Evolutionary conservation across 2,113 vertebrate genomes (phyloP), one percentile per base, ranked within the genome.

Genomic region (Oryzias javanicus): DNA sequence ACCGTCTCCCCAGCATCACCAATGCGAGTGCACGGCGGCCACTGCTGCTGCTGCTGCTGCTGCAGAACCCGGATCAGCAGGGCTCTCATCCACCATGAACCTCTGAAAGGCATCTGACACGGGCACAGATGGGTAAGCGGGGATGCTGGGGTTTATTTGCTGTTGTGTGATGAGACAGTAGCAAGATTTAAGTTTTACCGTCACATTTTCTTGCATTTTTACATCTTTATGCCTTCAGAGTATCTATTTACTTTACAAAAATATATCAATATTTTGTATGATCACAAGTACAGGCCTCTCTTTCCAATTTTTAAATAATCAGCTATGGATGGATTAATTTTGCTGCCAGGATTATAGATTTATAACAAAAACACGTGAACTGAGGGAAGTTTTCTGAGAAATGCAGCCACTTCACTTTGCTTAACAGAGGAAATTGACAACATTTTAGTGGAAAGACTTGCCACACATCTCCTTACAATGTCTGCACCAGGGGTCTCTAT

Each of bases 61-160:
- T 64, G 74, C 59, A 22, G 29, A 72, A 77, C 60, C 42, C 69
- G 1, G 61, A 77, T n/a, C 74, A 71, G 72, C 74, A 48, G 65
- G 59, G 57, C 61, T 71, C 66, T 40, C 65, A 68, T 83, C 74
- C 73, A 80, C 79, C 81, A 84, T 86, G 84, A 81, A 66, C 60
- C 74, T 84, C 81, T 89, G 81, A 87, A 72, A 83, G 80, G 75
- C 74, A 79, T 74, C 84, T 29, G 67, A 82, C 79, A 66, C 86
- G 48, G 72, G 89, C 90, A 79, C 83, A 80, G 83, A 91, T 91
- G 90, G 90, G 89, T 91, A 80, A 89, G 89, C 66, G 15, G 55
- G 71, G 64, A 76, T 42, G 64, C 51, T 63, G 16, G 48, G 6
- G 14, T 19, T 29, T 14, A 24, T 49, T 29, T 46, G 4, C 1